phyloP scores from a whole-genome alignment of 2,797 vertebrate genomes.

The Hydrocynus forskahlii region DNA sequence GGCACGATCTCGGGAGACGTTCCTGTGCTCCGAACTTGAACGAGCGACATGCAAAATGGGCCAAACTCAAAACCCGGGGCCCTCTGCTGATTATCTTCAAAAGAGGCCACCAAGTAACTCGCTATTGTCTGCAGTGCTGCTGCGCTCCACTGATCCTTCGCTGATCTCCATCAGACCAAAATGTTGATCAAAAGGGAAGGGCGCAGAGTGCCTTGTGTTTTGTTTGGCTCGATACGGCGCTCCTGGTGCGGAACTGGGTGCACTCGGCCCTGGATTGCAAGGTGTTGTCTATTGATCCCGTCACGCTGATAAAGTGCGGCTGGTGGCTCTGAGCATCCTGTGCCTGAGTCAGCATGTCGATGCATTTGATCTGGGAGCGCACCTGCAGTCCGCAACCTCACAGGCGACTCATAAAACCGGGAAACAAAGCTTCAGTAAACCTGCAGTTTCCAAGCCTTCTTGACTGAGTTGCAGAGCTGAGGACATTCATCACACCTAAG shows the following conservation, averaged over 20 bases:
- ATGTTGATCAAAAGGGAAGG: conserved; percentile 45
- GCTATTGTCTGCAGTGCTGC: conserved; percentile 11
- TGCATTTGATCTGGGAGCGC: conserved; percentile 55
- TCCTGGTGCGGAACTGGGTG: conserved; percentile 21
- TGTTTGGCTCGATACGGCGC: conserved; percentile 32
- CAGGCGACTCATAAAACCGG: conserved; percentile 33
- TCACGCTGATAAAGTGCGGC: conserved; percentile 52
- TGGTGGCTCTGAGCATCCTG: conserved; percentile 41
- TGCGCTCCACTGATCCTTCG: conserved; percentile 17
- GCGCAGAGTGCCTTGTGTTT: conserved; percentile 33
- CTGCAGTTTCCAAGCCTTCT: neutral
- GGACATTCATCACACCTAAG: no score
- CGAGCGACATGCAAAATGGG: neutral
- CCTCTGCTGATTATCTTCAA: conserved; percentile 1
- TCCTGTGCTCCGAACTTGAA: neutral
- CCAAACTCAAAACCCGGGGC: neutral
- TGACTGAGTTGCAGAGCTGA: no score
- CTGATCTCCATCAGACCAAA: conserved; percentile 36
- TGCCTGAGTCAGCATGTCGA: conserved; percentile 60
- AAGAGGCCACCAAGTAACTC: neutral
- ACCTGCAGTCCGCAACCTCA: conserved; percentile 41
- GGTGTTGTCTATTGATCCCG: conserved; percentile 52
- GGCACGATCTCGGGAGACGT: neutral
- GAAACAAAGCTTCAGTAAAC: conserved; percentile 15
- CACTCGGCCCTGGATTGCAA: conserved; percentile 23